Conservation (phyloP, 35 echinoderm and acorn worm species). For the Diadema setosum region DNA sequence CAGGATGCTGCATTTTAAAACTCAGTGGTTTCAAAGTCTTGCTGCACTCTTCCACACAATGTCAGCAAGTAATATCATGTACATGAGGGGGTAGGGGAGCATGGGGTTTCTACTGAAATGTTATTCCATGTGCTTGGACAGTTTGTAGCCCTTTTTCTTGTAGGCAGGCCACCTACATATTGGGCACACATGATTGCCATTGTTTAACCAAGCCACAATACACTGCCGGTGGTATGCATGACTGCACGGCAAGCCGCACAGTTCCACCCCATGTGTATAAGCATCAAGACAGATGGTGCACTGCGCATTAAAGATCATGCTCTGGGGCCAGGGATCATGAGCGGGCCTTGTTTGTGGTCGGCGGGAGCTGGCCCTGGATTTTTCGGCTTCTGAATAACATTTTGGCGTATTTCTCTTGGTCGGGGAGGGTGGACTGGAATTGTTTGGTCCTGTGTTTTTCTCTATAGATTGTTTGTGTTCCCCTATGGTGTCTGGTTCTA, state of each 20-base stretch:
- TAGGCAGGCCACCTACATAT: constrained; percentile 95
- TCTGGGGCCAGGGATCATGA: constrained; percentile 45
- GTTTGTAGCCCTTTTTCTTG: constrained; percentile 65
- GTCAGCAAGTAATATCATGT: too few relatives aligned
- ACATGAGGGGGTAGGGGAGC: too few relatives aligned
- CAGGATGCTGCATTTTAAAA: too few relatives aligned
- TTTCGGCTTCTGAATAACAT: neutral
- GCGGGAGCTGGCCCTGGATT: neutral
- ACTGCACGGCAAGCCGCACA: constrained; percentile 93
- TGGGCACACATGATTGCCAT: constrained; percentile 82
- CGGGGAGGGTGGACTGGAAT: too few relatives aligned
- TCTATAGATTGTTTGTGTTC: too few relatives aligned
- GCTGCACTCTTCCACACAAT: too few relatives aligned
- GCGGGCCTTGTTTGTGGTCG: neutral
- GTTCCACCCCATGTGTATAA: constrained; percentile 17
- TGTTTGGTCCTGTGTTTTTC: too few relatives aligned
- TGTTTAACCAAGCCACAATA: constrained; percentile 60
- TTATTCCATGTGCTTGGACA: constrained; percentile 85
- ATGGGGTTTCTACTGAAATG: neutral
- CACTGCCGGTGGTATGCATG: constrained; percentile 82
- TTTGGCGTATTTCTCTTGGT: neutral
- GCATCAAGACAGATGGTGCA: constrained; percentile 92
- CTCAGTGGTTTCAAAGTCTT: too few relatives aligned
- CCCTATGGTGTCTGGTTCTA: too few relatives aligned
- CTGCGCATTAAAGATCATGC: constrained; percentile 44